Conservation (phyloP, 2,113 vertebrate species). For the Phocoena sinus region DNA sequence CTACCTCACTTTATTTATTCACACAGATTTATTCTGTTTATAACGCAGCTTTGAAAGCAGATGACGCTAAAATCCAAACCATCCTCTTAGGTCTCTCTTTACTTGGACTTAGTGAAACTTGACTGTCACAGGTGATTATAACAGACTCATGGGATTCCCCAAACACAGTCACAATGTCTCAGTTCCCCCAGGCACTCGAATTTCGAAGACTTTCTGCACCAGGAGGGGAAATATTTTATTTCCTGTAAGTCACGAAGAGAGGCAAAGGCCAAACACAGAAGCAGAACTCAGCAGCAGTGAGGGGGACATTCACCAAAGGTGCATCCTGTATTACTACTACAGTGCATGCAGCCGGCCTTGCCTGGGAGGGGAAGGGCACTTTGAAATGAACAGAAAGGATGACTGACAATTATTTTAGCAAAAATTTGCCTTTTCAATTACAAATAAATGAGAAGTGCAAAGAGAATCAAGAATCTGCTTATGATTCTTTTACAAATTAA, state of each 20-base stretch:
- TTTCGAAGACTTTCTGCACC: neutral
- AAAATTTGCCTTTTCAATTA: neutral
- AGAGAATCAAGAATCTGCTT: neutral
- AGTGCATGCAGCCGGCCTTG: neutral
- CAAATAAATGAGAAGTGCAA: neutral
- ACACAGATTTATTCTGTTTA: neutral
- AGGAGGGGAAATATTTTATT: neutral
- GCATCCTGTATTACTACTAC: fast-evolving
- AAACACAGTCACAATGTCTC: neutral
- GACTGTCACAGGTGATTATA: neutral
- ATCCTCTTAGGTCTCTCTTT: neutral
- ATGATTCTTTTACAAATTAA: neutral
- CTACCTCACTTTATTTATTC: neutral
- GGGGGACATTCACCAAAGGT: fast-evolving
- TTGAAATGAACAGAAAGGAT: neutral
- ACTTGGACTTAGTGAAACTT: neutral
- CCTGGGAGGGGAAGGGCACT: neutral
- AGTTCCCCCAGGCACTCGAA: neutral
- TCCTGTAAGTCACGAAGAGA: neutral
- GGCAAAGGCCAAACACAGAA: neutral
- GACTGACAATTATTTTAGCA: neutral
- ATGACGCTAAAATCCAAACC: neutral
- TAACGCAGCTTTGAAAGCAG: neutral
- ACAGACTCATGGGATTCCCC: neutral
- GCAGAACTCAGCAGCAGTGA: fast-evolving